Evolutionary conservation across 2,888 invertebrate genomes (phyloP).

Genomic region (Leptopilina drosophilae): DNA sequence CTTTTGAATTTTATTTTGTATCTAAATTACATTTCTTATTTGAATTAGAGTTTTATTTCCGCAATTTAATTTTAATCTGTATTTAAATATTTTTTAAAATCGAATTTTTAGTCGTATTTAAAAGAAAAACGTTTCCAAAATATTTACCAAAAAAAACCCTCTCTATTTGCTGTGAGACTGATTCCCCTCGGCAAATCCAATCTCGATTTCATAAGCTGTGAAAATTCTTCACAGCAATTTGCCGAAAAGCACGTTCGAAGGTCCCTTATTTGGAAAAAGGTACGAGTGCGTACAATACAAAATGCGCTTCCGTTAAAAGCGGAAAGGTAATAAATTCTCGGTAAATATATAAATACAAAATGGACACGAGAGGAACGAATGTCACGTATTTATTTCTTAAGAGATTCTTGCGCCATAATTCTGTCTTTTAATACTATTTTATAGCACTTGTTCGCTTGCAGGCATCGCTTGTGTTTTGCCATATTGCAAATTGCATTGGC

Average conservation of each 20-base stretch:
- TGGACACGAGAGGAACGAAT: neutral
- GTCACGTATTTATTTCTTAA: slow-evolving; percentile 5
- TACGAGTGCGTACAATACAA: neutral
- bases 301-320: neutral
- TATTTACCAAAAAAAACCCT: no score
- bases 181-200: neutral
- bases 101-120: no score
- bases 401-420: slow-evolving; percentile 12
- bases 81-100: no score
- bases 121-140: no score
- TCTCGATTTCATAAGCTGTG: neutral
- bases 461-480: neutral
- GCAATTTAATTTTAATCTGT: no score
- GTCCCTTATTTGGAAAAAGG: no score
- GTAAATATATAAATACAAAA: neutral
- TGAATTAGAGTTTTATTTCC: no score
- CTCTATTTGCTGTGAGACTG: no score
- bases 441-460: no score
- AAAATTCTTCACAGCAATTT: neutral
- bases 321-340: slow-evolving; percentile 13
- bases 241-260: neutral
- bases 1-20: no score
- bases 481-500: slow-evolving; percentile 10
- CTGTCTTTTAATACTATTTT: neutral
- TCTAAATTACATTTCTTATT: no score